Base-by-base conservation (phyloP, 2,797 vertebrate genomes). In the Phataginus tetradactyla region DNA sequence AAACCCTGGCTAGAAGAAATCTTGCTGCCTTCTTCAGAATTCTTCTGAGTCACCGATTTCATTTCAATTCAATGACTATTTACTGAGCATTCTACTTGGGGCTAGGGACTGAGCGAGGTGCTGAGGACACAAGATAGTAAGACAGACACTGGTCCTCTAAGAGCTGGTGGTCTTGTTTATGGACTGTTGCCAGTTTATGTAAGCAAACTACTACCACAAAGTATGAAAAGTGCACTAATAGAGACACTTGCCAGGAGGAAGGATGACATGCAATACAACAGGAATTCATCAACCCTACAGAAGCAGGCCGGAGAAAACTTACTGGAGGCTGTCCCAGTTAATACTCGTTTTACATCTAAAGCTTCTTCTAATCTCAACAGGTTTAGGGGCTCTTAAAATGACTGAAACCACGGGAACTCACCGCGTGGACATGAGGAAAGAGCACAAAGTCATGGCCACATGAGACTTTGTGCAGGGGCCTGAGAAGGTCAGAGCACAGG, bases 141-240 rank as follows among this genome's bases (percentile, higher is more conserved):
- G 66, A 77, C 6, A 8, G 1, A 25, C n/a, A 4, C n/a, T 84
- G 21, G 5, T 63, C 29, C 68, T 91, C 69, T 10, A 90, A 71
- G 66, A 89, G 49, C 21, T 23, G 0, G 0, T 3, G 45, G 39
- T 77, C 77, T 66, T 9, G 13, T 34, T 51, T 18, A 39, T 5
- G 37, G 39, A 29, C 77, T n/a, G 23, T 37, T 11, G 42, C 42
- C 55, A 84, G 32, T 37, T 25, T 25, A 86, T 3, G 8, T 7
- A 37, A n/a, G 68, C n/a, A 61, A n/a, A 37, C 39, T 32, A 42
- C 37, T 13, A 53, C 23, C 75, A 71, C n/a, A 8, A 51, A 37
- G 21, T 0, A 32, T n/a, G 77, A 42, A 29, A 20, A 17, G 32
- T 0, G 9, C 14, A 39, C 23, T 27, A 13, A 21, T 0, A 53